phyloP scores from a whole-genome alignment of 2,113 vertebrate species.

The Ranitomeya imitator region DNA sequence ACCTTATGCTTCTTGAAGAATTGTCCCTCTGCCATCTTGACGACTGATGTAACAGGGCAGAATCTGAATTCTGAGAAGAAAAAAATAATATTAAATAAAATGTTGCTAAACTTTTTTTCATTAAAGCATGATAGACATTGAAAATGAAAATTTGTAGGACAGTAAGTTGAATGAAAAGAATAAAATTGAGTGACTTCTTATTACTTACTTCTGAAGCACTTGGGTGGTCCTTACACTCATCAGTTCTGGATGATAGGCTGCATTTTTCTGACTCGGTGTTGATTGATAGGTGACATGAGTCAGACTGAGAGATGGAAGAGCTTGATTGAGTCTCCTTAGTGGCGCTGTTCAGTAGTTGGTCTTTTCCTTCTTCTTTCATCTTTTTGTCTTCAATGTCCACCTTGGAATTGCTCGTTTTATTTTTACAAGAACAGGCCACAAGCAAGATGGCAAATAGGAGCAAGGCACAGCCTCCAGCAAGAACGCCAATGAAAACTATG shows the following conservation, averaged over 20 bases:
- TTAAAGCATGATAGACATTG: background rate
- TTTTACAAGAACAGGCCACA: slow-evolving; percentile 67
- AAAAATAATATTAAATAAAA: slow-evolving; percentile 39
- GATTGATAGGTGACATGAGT: background rate
- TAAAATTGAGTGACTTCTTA: background rate
- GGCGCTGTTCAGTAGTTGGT: background rate
- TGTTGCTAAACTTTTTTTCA: background rate
- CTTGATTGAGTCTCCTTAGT: background rate
- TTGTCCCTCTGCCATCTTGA: slow-evolving; percentile 70
- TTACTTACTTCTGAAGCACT: background rate
- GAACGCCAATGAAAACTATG: slow-evolving; percentile 65
- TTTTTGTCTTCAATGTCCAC: background rate
- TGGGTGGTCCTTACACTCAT: background rate
- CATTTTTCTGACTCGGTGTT: background rate
- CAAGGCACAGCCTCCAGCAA: slow-evolving; percentile 68
- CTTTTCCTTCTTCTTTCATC: background rate
- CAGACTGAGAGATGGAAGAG: background rate
- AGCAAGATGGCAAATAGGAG: slow-evolving; percentile 70
- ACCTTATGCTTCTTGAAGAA: slow-evolving; percentile 74
- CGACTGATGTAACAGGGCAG: slow-evolving; percentile 65
- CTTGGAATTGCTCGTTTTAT: slow-evolving; percentile 35
- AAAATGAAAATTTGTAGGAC: background rate
- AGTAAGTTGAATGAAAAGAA: background rate
- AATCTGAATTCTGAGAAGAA: slow-evolving; percentile 69
- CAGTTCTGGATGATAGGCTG: background rate